Conservation (phyloP, 2,113 vertebrate species). For the Podarcis cretensis region DNA sequence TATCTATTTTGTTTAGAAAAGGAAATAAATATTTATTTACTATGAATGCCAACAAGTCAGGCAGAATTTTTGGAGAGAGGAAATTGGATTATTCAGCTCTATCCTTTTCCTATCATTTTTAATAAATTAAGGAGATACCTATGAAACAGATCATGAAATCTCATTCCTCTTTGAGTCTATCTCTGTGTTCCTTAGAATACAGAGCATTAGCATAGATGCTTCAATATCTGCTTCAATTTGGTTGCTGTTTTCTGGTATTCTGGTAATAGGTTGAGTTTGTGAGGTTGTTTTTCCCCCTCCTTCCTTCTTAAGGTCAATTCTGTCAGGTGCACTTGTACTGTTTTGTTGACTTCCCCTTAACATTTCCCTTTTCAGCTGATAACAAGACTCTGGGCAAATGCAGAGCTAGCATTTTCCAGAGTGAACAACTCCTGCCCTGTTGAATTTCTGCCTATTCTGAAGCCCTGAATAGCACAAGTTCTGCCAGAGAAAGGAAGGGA, state of each 20-base stretch:
- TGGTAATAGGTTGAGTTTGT: background rate
- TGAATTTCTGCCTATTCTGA: too few species aligned
- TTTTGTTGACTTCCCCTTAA: conserved; percentile 12
- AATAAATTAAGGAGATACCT: background rate
- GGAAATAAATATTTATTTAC: too few species aligned
- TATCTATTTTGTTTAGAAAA: too few species aligned
- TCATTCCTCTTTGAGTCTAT: conserved; percentile 8
- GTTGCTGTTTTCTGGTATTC: conserved; percentile 15
- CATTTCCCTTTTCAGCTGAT: background rate
- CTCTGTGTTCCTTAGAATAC: conserved; percentile 16
- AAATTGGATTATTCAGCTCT: background rate
- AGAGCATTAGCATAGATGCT: background rate
- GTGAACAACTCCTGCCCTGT: too few species aligned
- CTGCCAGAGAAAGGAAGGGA: too few species aligned
- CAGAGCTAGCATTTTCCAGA: background rate
- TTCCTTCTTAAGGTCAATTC: background rate
- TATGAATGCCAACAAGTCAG: background rate
- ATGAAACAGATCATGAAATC: conserved; percentile 20
- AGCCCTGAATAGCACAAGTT: too few species aligned
- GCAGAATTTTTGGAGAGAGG: conserved; percentile 22
- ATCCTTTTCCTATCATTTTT: background rate
- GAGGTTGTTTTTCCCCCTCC: background rate
- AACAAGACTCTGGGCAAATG: background rate
- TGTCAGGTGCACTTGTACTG: background rate
- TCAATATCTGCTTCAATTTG: background rate